Conservation (phyloP, 2,888 invertebrate genomes). For the Pterobdella sp. region DNA sequence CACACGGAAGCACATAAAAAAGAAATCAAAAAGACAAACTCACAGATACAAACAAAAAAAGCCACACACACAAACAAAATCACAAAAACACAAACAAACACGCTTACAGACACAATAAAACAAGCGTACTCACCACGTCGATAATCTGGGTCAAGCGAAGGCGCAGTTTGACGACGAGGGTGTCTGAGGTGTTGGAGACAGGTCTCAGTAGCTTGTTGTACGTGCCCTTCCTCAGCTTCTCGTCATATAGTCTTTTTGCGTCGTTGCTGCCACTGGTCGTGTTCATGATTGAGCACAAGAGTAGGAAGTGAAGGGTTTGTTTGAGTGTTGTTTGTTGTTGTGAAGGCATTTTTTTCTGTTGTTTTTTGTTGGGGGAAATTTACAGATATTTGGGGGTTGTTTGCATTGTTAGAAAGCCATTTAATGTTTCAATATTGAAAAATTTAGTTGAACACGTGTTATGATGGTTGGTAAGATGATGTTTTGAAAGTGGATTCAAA, state of each 20-base stretch:
- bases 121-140: slow-evolving; percentile 35
- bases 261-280: too few species aligned
- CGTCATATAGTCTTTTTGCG: slow-evolving; percentile 90
- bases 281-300: too few species aligned
- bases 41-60: background rate
- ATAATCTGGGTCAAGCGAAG: slow-evolving; percentile 57
- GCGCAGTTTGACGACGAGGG: slow-evolving; percentile 84
- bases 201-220: slow-evolving; percentile 92
- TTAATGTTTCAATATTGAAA: too few species aligned
- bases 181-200: slow-evolving; percentile 87
- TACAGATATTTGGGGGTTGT: too few species aligned
- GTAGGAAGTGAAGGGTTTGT: too few species aligned
- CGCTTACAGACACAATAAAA: background rate
- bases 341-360: too few species aligned
- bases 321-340: too few species aligned
- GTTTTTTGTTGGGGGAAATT: too few species aligned
- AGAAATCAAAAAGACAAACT: background rate
- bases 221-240: slow-evolving; percentile 70
- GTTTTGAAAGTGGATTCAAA: too few species aligned
- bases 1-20: background rate
- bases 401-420: too few species aligned
- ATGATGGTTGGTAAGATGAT: too few species aligned
- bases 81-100: background rate
- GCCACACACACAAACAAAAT: background rate
- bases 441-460: too few species aligned